Base-by-base conservation (phyloP, 2,113 vertebrate genomes). In the Poeciliopsis retropinna region DNA sequence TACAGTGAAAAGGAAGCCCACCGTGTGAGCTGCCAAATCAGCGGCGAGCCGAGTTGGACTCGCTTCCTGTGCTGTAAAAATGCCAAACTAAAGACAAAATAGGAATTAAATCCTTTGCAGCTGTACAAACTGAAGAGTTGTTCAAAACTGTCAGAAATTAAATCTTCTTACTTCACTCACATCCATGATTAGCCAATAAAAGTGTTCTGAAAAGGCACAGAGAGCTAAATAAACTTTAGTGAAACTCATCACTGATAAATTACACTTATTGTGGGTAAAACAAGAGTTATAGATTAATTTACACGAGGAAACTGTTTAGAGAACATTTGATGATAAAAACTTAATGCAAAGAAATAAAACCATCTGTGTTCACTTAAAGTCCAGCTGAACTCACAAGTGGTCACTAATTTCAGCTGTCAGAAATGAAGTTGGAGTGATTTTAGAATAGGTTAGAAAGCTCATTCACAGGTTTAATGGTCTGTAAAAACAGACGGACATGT, bases 291-390 rank as follows among this genome's bases (percentile, higher is more conserved):
- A 8, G 9, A 22, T 5, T 54, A 1, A 22, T 57, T 57, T 8
- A n/a, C 19, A 22, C 9, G 22, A 25, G 2, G 44, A 74, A 74
- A 34, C 28, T 3, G 7, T 76, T 41, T 32, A 67, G 4, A 71
- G 51, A 60, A 44, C 68, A 72, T 72, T 15, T 60, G 68, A 51
- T 72, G 60, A 75, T 79, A 68, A n/a, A 57, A 57, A 57, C 51
- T n/a, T 57, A 57, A n/a, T 57, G 51, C 51, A 57, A 57, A 57
- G 25, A 57, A 10, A 8, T 57, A 3, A 1, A 7, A 11, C 51
- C 22, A n/a, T 25, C 51, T 57, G 51, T n/a, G 22, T 7, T 57
- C 5, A 22, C 5, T 25, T 25, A 25, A 17, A 57, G 25, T 25
- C 22, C 22, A 25, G 25, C 51, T 57, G 51, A 17, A 57, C 22